Percentiles rank a stretch among this genome's conserved stretches.
Conservation (phyloP, 2,797 vertebrate species). For the Sciurus vulgaris region DNA sequence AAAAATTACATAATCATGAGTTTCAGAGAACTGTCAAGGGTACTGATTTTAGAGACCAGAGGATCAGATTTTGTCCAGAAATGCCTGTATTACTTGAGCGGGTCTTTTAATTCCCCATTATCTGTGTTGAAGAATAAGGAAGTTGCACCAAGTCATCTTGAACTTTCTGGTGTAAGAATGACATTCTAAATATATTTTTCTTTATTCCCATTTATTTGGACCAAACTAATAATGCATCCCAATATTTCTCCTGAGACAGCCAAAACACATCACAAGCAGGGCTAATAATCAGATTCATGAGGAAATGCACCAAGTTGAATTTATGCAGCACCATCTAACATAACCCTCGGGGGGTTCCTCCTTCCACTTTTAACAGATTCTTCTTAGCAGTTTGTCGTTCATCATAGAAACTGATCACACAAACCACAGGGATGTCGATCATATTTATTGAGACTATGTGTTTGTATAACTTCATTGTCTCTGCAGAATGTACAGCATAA, state of each 20-base stretch:
- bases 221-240: constrained; percentile 26
- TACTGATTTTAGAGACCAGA: neutral
- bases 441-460: constrained; percentile 55
- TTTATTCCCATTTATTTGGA: constrained; percentile 60
- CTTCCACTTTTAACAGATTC: neutral
- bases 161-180: constrained; percentile 15
- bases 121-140: neutral
- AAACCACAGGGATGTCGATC: constrained; percentile 33
- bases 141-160: neutral
- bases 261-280: neutral
- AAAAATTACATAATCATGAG: neutral
- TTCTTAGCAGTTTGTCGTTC: constrained; percentile 38
- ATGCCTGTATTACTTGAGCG: neutral
- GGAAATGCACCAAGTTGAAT: neutral
- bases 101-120: neutral
- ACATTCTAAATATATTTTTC: constrained; percentile 37
- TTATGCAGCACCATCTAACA: neutral
- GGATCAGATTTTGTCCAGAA: neutral
- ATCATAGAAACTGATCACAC: constrained; percentile 61
- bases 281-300: constrained; percentile 41
- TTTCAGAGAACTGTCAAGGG: neutral
- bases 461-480: constrained; percentile 75
- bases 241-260: constrained; percentile 40
- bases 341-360: neutral
- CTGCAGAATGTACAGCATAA: constrained; percentile 1